Conservation (phyloP, 2,797 vertebrate genomes). For the Trachops cirrhosus region DNA sequence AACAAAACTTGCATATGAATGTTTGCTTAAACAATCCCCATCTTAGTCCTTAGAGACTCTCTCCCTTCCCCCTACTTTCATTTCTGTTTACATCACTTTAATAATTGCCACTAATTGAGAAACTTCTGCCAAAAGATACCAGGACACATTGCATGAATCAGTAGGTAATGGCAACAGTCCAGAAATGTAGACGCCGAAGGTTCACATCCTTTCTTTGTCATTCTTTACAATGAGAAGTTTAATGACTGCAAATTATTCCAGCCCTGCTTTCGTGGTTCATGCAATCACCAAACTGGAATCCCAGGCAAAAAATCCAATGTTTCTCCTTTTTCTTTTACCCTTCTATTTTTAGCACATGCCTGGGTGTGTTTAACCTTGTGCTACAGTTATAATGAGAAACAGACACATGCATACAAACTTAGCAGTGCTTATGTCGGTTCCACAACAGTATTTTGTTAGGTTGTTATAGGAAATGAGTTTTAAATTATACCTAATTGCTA, state of each 20-base stretch:
- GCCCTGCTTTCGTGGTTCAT: conserved; percentile 33
- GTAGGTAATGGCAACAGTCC: not conserved
- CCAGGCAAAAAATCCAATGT: conserved; percentile 34
- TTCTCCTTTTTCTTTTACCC: conserved; percentile 52
- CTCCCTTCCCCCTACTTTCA: not conserved
- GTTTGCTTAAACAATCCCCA: not conserved
- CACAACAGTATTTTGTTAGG: conserved; percentile 41
- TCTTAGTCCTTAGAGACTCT: not conserved
- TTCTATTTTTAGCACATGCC: conserved; percentile 68
- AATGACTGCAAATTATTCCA: conserved; percentile 46
- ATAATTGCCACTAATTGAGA: not conserved
- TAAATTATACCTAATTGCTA: conserved; percentile 56
- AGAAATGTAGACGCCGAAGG: not conserved
- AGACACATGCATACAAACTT: conserved; percentile 52
- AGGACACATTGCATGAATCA: not conserved
- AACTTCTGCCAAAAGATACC: not conserved
- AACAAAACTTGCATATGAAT: not conserved
- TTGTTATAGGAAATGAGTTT: conserved; percentile 59
- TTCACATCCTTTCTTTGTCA: conserved; percentile 21
- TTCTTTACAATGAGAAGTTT: conserved; percentile 42
- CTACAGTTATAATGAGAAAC: conserved; percentile 68
- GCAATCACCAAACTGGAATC: conserved; percentile 52
- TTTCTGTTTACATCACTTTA: not conserved
- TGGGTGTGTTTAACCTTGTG: conserved; percentile 66
- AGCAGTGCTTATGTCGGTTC: conserved; percentile 20